Evolutionary conservation across 2,888 invertebrate genomes (phyloP), one percentile per base, ranked within the genome.

Genomic region (Parapristionchus giblindavisi): DNA sequence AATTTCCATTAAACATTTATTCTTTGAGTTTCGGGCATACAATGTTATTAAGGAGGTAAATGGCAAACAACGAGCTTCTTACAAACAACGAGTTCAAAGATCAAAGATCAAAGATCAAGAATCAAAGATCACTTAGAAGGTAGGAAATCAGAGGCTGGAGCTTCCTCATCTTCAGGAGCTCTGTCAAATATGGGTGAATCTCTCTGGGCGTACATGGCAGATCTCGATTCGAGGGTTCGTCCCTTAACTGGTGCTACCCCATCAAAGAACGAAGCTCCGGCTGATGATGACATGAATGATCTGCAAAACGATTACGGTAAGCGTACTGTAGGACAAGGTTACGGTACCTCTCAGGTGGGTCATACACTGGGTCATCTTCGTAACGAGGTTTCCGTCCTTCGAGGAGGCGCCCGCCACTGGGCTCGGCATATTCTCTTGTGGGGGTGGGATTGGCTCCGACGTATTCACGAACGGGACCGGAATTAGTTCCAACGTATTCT

Each of bases 341-440:
- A 8, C 8, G 11, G 43, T 14, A 63, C 63, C 63, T 63, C 40
- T 38, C n/a, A 40, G 63, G 63, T 11, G 63, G 63, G 27, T 65
- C 63, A 40, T 65, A 65, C 21, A 65, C 48, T 27, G 63, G 63
- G 32, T 65, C 63, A 43, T 65, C 63, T 24, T 65, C 63, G 63
- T 65, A 65, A 43, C 43, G 40, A 27, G 63, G 40, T 14, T 36
- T 24, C 8, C 43, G 27, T 14, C 27, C 11, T 1, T 65, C 61
- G 24, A 61, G 0, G 61, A 40, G 61, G 14, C 27, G 43, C 2
- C 11, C 63, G 27, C 17, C 43, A 14, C 43, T 43, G 17, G 11
- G 43, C 17, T 43, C 11, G 17, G 43, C 8, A 43, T 43, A 8
- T 8, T 14, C 8, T 43, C 11, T 43, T 43, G 43, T 14, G 43